A percentile compares a stretch with the other conserved stretches of the same genome.
Conservation (phyloP, 2,888 invertebrate species). For the Athalia cordata region DNA sequence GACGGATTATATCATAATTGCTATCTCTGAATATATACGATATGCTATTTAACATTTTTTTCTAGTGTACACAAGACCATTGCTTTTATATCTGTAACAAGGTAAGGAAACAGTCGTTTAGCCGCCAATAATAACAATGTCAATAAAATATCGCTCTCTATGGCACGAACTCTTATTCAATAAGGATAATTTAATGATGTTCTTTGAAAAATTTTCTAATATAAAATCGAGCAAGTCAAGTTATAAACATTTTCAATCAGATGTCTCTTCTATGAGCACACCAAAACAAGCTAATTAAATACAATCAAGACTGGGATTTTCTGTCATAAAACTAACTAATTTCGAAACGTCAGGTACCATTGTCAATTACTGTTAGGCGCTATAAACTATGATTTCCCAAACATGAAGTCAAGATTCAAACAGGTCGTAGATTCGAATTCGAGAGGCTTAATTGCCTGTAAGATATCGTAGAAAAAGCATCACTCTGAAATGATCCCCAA, state of each 20-base stretch:
- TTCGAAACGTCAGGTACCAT: slow-evolving; percentile 41
- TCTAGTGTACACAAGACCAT: slow-evolving; percentile 26
- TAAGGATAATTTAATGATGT: slow-evolving; percentile 29
- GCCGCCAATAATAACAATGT: slow-evolving; percentile 52
- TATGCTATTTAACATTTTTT: slow-evolving; percentile 41
- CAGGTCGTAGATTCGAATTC: slow-evolving; percentile 6
- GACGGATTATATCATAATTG: slow-evolving; percentile 34
- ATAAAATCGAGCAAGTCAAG: slow-evolving; percentile 5
- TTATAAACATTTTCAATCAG: slow-evolving; percentile 13
- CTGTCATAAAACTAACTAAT: slow-evolving; percentile 31
- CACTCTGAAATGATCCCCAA: neutral
- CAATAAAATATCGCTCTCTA: slow-evolving; percentile 62
- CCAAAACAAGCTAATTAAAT: slow-evolving; percentile 12
- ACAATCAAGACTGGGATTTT: slow-evolving; percentile 2
- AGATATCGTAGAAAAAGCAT: slow-evolving; percentile 4
- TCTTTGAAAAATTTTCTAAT: slow-evolving; percentile 31
- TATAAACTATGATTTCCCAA: slow-evolving; percentile 34
- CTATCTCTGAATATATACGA: slow-evolving; percentile 36
- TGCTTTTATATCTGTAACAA: slow-evolving; percentile 39
- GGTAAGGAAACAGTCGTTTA: slow-evolving; percentile 34
- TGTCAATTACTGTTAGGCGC: slow-evolving; percentile 38
- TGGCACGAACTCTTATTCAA: slow-evolving; percentile 60
- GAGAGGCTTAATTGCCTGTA: neutral
- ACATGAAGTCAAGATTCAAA: slow-evolving; percentile 29
- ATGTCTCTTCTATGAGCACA: slow-evolving; percentile 27